Evolutionary conservation across 2,113 vertebrate genomes (phyloP), one percentile per base, ranked within the genome.

Genomic region (Macheiramphus alcinus): DNA sequence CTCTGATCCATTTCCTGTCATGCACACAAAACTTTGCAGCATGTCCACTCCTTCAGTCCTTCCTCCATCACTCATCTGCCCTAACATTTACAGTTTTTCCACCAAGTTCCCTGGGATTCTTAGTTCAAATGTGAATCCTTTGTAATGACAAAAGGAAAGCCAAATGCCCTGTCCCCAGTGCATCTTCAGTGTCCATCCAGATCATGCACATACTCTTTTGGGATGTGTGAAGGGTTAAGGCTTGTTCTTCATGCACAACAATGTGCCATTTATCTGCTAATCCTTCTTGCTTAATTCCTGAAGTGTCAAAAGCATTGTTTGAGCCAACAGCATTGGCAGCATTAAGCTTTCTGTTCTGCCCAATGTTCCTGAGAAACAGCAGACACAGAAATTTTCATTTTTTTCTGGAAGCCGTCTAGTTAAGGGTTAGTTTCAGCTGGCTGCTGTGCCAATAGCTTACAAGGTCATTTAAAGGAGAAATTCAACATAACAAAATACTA

Each of bases 231-330:
- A 90, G 88, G 75, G 90, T 98, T 97, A 97, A 98, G 17, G 36
- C 42, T 48, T 42, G 25, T 23, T 80, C 29, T 84, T 59, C 50
- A 42, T 22, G 16, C 34, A 53, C 42, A 72, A 71, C 11, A 94
- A 67, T 47, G 42, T 88, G 48, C 67, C 80, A 18, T 86, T 95
- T 82, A 79, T 88, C 88, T 79, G 71, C 62, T 96, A 98, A 97
- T 97, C 91, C 91, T 96, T 87, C 26, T 40, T 72, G 81, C 85
- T 95, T 94, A 83, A 67, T 85, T 98, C 81, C 80, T 95, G 75
- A 95, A 91, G 94, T 55, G 68, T 85, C 71, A 97, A 92, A 94
- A 95, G 53, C 45, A 94, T 86, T 96, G 76, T 94, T 93, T 94
- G 76, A 97, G 81, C 68, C 80, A 95, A 85, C 53, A 94, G 13